phyloP scores from a whole-genome alignment of 2,888 invertebrate species.

The Rapana venosa region DNA sequence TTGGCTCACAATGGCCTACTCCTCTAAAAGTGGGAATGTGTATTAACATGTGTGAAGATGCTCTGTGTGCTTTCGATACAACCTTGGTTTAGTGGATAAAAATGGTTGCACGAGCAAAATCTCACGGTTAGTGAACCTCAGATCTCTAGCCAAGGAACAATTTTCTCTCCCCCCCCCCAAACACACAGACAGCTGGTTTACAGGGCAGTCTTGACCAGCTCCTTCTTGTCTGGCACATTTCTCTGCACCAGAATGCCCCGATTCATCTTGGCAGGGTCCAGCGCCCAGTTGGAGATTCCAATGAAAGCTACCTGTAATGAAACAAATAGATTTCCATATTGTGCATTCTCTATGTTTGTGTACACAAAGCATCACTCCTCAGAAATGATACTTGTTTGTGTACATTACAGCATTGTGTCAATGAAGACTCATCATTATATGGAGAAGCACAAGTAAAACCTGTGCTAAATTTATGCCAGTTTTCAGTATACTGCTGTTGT shows the following conservation, averaged over 20 bases:
- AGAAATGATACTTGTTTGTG: no score
- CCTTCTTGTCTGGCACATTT: constrained; percentile 52
- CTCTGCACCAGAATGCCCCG: constrained; percentile 74
- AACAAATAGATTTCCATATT: not conserved
- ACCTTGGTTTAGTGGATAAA: not conserved
- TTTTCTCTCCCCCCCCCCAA: not conserved
- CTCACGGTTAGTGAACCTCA: no score
- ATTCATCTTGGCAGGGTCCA: constrained; percentile 78
- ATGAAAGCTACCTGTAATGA: constrained; percentile 70
- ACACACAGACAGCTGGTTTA: not conserved
- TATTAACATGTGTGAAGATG: not conserved
- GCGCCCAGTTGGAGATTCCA: constrained; percentile 77
- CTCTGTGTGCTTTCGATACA: not conserved
- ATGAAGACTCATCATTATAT: no score
- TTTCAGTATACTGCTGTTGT: no score
- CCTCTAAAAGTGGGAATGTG: no score
- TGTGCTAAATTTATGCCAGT: no score
- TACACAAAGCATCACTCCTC: not conserved
- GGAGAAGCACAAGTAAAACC: no score
- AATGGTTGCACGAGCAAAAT: not conserved
- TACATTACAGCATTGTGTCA: no score
- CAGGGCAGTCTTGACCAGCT: constrained; percentile 36
- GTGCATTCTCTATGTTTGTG: not conserved
- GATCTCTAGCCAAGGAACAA: no score
- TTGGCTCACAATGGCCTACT: no score